Percentiles rank a stretch among this genome's conserved stretches.
Conservation (phyloP, 2,888 invertebrate species). For the Thyatira batis region DNA sequence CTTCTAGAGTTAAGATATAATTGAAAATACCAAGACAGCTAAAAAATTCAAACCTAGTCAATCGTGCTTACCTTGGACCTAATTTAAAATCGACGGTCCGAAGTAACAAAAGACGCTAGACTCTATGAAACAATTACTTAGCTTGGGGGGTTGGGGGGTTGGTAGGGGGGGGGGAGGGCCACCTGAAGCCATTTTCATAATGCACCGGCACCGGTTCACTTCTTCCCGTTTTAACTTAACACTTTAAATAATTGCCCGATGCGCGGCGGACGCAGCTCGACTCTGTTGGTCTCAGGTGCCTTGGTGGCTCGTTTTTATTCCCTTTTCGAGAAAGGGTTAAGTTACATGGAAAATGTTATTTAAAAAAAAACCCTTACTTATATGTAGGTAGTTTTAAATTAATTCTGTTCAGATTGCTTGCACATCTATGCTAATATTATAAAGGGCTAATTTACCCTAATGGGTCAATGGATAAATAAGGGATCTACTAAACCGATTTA, state of each 20-base stretch:
- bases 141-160: conserved; percentile 19
- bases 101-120: conserved; percentile 21
- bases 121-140: conserved; percentile 57
- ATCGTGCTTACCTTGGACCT: too few relatives aligned
- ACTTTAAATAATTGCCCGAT: conserved; percentile 70
- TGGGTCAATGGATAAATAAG: too few relatives aligned
- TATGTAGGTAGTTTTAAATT: not conserved
- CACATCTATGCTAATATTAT: too few relatives aligned
- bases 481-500: too few relatives aligned
- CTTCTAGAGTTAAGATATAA: too few relatives aligned
- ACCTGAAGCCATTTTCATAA: conserved; percentile 69
- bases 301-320: conserved; percentile 26
- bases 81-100: conserved; percentile 11
- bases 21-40: too few relatives aligned
- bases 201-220: conserved; percentile 56
- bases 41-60: too few relatives aligned
- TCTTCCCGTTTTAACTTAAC: conserved; percentile 61
- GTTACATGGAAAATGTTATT: conserved; percentile 5
- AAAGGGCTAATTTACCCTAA: too few relatives aligned
- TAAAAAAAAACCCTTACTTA: not conserved
- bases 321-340: conserved; percentile 23
- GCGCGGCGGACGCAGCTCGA: conserved; percentile 6
- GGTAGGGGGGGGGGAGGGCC: conserved; percentile 17
- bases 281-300: conserved; percentile 31
- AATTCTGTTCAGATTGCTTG: too few relatives aligned